Conservation (phyloP, 2,797 vertebrate genomes). For the Xiphorhynchus erythropygius region DNA sequence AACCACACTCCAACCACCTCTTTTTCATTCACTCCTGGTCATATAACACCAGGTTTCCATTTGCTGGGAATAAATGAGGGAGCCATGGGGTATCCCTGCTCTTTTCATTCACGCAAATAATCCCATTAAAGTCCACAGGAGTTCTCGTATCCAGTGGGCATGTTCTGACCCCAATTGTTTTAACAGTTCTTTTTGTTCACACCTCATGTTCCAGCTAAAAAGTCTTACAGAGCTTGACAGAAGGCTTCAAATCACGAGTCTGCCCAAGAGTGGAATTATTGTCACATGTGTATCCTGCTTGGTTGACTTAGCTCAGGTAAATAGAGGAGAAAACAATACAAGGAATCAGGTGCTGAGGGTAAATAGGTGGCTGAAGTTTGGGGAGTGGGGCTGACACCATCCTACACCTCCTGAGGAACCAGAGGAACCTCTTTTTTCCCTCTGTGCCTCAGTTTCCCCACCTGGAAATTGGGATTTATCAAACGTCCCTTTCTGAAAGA, state of each 20-base stretch:
- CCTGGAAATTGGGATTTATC: neutral
- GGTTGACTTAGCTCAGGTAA: neutral
- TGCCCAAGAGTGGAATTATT: neutral
- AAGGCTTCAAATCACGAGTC: neutral
- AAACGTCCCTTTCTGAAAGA: neutral
- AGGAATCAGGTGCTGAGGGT: neutral
- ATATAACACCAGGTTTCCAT: conserved; percentile 58
- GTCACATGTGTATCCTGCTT: neutral
- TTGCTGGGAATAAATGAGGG: conserved; percentile 51
- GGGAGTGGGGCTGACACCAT: neutral
- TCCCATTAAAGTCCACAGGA: conserved; percentile 60
- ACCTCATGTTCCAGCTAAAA: conserved; percentile 42
- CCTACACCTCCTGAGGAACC: neutral
- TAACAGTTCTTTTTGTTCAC: conserved; percentile 58
- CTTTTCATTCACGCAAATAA: conserved; percentile 8
- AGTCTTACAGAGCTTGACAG: conserved; percentile 28
- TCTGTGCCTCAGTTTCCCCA: neutral
- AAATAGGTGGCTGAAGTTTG: neutral
- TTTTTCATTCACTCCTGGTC: conserved; percentile 40
- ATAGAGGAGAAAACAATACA: neutral
- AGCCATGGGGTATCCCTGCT: conserved; percentile 32
- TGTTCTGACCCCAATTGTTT: conserved; percentile 66
- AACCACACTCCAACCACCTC: neutral
- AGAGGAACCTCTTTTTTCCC: accelerated
- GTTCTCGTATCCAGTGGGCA: conserved; percentile 38